These are phyloP conservation scores for Gavia stellata DNA, from an alignment of 2,113 vertebrate species.

Conservation along the genomic window DNA sequence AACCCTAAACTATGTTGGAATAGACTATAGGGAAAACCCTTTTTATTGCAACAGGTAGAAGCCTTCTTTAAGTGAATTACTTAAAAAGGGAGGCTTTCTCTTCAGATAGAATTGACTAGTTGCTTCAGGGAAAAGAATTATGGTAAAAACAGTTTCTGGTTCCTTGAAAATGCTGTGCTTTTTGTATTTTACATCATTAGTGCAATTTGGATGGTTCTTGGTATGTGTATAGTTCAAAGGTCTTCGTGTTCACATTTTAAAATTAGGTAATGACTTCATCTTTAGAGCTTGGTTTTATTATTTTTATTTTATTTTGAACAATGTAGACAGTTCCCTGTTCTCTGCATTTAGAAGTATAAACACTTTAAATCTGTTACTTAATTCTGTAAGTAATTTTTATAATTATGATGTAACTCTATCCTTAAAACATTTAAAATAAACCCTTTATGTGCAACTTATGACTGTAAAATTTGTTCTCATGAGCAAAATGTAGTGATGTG, in stretches of 20 bases:
- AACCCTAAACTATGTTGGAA: slow-evolving; percentile 62
- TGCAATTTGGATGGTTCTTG: slow-evolving; percentile 81
- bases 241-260: slow-evolving; percentile 82
- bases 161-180: slow-evolving; percentile 84
- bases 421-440: slow-evolving; percentile 91
- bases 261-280: slow-evolving; percentile 79
- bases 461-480: slow-evolving; percentile 74
- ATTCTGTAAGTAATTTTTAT: slow-evolving; percentile 94
- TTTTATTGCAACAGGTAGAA: slow-evolving; percentile 47
- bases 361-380: slow-evolving; percentile 85
- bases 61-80: slow-evolving; percentile 27
- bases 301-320: slow-evolving; percentile 81
- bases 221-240: slow-evolving; percentile 83
- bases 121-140: slow-evolving; percentile 32
- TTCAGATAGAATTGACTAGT: slow-evolving; percentile 45
- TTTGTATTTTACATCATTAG: slow-evolving; percentile 74
- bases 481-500: slow-evolving; percentile 56
- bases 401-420: slow-evolving; percentile 91
- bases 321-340: slow-evolving; percentile 86
- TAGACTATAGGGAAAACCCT: slow-evolving; percentile 37
- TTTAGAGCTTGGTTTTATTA: slow-evolving; percentile 76
- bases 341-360: slow-evolving; percentile 89
- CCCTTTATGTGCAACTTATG: slow-evolving; percentile 84
- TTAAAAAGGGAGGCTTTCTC: slow-evolving; percentile 35
- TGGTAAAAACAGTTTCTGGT: slow-evolving; percentile 68